phyloP scores from a whole-genome alignment of 2,888 invertebrate species.

The Ectobius pallidus region DNA sequence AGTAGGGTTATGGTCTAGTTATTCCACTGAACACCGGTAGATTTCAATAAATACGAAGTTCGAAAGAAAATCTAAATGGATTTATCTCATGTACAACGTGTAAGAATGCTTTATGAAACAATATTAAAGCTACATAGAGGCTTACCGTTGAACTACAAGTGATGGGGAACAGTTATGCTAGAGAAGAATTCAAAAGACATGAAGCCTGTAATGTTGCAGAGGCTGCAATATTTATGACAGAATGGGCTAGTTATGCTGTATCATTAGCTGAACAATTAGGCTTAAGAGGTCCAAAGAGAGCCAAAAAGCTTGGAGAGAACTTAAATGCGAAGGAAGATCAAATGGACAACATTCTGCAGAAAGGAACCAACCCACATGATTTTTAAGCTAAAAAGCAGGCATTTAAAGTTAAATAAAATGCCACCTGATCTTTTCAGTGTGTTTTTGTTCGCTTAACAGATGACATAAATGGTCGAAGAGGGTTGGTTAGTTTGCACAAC shows the following conservation, averaged over 20 bases:
- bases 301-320: constrained; percentile 66
- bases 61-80: no score
- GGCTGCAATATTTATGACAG: constrained; percentile 77
- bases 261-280: constrained; percentile 76
- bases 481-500: no score
- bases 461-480: no score
- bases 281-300: constrained; percentile 64
- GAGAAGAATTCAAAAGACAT: constrained; percentile 86
- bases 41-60: no score
- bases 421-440: no score
- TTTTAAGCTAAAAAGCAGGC: no score
- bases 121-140: constrained; percentile 79
- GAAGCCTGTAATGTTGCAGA: constrained; percentile 73
- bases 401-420: no score
- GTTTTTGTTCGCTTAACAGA: no score
- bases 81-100: constrained; percentile 63
- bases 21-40: no score
- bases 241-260: constrained; percentile 87
- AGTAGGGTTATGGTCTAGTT: no score
- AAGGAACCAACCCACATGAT: no score
- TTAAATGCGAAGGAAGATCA: constrained; percentile 67
- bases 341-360: no score
- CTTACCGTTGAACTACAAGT: constrained; percentile 72
- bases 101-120: constrained; percentile 76
- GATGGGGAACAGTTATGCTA: constrained; percentile 77